These are phyloP conservation scores for Pogonocherus hispidulus DNA, from an alignment of 2,888 invertebrate genomes.

Conservation along the genomic window DNA sequence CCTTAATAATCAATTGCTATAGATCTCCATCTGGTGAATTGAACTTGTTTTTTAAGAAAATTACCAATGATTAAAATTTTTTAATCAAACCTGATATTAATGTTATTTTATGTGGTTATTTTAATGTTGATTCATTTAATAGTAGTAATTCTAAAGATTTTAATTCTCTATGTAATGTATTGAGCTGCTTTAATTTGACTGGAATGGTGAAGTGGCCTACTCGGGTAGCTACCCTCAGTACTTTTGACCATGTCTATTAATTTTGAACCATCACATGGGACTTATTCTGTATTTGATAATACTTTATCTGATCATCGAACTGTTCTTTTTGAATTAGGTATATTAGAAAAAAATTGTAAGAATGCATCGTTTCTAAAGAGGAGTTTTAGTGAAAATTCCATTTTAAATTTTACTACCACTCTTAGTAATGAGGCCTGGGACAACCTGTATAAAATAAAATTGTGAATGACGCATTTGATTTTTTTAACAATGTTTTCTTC, in stretches of 20 bases:
- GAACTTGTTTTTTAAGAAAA: not conserved
- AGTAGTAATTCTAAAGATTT: not conserved
- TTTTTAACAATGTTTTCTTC: not conserved
- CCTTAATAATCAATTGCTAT: conserved; percentile 13
- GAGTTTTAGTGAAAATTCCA: not conserved
- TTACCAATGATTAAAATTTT: not conserved
- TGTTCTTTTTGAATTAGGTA: not conserved
- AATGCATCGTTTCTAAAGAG: not conserved
- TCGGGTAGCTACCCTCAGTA: not conserved
- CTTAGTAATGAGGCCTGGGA: not conserved
- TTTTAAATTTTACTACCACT: not conserved
- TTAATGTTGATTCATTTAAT: conserved; percentile 5
- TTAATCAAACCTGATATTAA: not conserved
- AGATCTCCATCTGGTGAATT: conserved; percentile 12
- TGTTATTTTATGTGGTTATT: conserved; percentile 4
- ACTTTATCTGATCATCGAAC: not conserved
- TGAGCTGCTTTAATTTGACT: not conserved
- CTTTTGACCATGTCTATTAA: not conserved
- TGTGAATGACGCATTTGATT: not conserved
- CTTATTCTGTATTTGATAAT: not conserved
- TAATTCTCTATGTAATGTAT: not conserved
- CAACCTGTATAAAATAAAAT: not conserved
- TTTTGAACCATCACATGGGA: too few relatives aligned
- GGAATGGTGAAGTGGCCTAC: not conserved
- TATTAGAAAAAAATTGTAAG: not conserved